Percentiles rank a stretch among this genome's conserved stretches.
Evolutionary conservation across 2,888 invertebrate genomes (phyloP).

Genomic region (Nycteola revayana): DNA sequence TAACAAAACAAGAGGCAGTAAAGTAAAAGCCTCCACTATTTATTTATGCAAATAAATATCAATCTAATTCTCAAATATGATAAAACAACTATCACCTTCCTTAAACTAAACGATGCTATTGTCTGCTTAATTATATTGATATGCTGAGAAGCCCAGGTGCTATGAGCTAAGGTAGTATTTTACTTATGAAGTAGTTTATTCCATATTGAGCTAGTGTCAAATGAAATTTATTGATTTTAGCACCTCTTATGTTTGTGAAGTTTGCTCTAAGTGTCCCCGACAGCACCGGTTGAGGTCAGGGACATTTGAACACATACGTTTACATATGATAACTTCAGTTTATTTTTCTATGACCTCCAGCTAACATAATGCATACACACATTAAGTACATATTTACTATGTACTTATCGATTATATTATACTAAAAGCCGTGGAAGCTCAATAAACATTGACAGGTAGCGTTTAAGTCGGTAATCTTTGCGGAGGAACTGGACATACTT

Average conservation of each 20-base stretch:
- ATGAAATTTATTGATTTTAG: conserved; percentile 54
- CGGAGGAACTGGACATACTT: too few relatives aligned
- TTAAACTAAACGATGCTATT: conserved; percentile 6
- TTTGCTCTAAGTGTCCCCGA: conserved; percentile 47
- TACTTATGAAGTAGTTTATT: conserved; percentile 15
- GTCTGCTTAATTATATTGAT: conserved; percentile 14
- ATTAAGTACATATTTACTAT: conserved; percentile 20
- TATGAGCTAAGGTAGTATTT: conserved; percentile 17
- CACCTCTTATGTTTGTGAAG: conserved; percentile 53
- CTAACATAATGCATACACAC: conserved; percentile 9
- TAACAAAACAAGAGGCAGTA: too few relatives aligned
- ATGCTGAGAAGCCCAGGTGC: conserved; percentile 21
- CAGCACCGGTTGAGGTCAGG: conserved; percentile 50
- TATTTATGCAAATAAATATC: too few relatives aligned
- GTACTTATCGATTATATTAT: conserved; percentile 7
- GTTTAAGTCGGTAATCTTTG: too few relatives aligned
- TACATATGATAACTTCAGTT: conserved; percentile 29
- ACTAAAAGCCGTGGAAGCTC: conserved; percentile 6
- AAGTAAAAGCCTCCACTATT: too few relatives aligned
- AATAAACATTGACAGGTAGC: too few relatives aligned
- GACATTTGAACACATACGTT: conserved; percentile 31
- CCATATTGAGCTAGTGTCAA: conserved; percentile 44
- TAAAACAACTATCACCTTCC: conserved; percentile 12
- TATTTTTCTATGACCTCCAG: conserved; percentile 16
- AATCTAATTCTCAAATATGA: too few relatives aligned